Evolutionary conservation across 2,888 invertebrate species (phyloP), one percentile per base, ranked within the genome.

Genomic region (Campopleginae sp.): DNA sequence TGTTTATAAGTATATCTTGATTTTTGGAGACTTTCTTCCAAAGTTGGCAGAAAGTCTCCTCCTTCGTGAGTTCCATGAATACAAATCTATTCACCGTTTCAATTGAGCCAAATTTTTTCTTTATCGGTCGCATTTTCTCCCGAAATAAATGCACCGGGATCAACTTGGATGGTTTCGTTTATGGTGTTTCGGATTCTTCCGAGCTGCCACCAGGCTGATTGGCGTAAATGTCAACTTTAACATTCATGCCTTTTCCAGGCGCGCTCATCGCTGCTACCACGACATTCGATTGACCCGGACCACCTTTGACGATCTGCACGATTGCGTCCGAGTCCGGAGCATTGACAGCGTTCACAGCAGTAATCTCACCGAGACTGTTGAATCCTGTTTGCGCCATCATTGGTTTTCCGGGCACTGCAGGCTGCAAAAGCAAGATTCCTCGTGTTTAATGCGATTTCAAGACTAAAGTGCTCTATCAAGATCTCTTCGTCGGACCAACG

Each of bases 161-260:
- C 44, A 33, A 12, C 27, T 63, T 42, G 42, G 33, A 44, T 23
- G 38, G 68, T 63, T 4, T 58, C 27, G 7, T 74, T 80, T 77
- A 85, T 61, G 74, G 19, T 33, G 79, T 63, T 38, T 54, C 48
- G 38, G 82, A 46, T 82, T 12, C 72, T 14, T 74, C 68, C 19
- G 72, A 42, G 48, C 10, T 66, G n/a, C 42, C 44, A 5, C 14
- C 68, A 8, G 78, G 68, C 6, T 42, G n/a, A 23, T 38, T 63
- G 54, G 86, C 89, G 65, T 83, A 88, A 74, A 88, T 87, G 12
- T 86, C 76, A 12, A 90, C 81, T 17, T 71, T 80, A 31, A 89
- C 33, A 19, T 61, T 5, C 0, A 92, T 1, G 33, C 85, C 88
- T 51, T 70, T 17, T 6, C 88, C 86, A 0, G 44, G 58, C 54